Conservation (phyloP, 2,888 invertebrate species). For the Oscheius myriophilus region DNA sequence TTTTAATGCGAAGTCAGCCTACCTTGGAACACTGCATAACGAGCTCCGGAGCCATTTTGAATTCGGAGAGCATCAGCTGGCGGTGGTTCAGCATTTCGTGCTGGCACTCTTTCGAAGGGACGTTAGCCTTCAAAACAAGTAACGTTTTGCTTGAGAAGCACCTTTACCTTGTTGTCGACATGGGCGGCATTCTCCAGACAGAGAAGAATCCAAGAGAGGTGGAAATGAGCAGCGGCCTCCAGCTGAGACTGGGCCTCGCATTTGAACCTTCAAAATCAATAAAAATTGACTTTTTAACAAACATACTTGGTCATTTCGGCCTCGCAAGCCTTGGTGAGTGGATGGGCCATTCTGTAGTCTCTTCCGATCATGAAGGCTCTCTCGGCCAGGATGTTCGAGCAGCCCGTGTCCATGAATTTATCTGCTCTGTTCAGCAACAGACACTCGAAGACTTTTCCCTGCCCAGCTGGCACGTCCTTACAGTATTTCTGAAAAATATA, state of each 20-base stretch:
- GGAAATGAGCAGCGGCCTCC: slow-evolving; percentile 72
- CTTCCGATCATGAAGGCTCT: slow-evolving; percentile 87
- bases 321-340: slow-evolving; percentile 77
- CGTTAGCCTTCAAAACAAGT: slow-evolving; percentile 27
- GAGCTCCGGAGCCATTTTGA: slow-evolving; percentile 89
- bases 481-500: slow-evolving; percentile 69
- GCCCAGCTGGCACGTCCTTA: slow-evolving; percentile 81
- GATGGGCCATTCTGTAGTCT: slow-evolving; percentile 89
- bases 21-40: slow-evolving; percentile 82
- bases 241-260: slow-evolving; percentile 78
- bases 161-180: slow-evolving; percentile 24
- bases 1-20: background rate
- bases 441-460: slow-evolving; percentile 80
- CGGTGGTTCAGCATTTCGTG: slow-evolving; percentile 90
- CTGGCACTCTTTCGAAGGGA: slow-evolving; percentile 80
- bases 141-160: too few species aligned
- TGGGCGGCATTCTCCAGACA: slow-evolving; percentile 81
- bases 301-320: slow-evolving; percentile 43
- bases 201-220: slow-evolving; percentile 78
- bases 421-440: slow-evolving; percentile 64
- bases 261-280: slow-evolving; percentile 75
- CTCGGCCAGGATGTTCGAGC: slow-evolving; percentile 84
- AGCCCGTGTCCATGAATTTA: slow-evolving; percentile 72
- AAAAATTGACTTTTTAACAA: background rate
- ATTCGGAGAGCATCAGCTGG: slow-evolving; percentile 86